Base-by-base conservation (phyloP, 2,888 invertebrate genomes). In the Acanthosoma haemorrhoidale region DNA sequence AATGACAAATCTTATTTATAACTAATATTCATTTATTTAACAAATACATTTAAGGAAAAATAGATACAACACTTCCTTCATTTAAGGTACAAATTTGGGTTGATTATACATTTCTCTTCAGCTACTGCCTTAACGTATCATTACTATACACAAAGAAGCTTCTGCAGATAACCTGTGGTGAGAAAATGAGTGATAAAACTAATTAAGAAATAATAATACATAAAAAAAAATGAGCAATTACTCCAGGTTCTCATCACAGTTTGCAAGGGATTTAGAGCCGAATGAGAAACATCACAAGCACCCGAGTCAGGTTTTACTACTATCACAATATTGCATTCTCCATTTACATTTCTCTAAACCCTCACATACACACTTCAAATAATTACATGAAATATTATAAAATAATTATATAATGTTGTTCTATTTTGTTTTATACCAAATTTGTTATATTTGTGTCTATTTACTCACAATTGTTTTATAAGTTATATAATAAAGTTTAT, bases 1-100 rank as follows among this genome's bases (percentile, higher is more conserved):
- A n/a, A n/a, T n/a, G n/a, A n/a, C n/a, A n/a, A n/a, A n/a, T n/a
- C n/a, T n/a, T n/a, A n/a, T n/a, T 25, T 51, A 6, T 51, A 51
- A 51, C 51, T 51, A 51, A 51, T 25, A 5, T 41, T 36, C 41
- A 41, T 67, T 67, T 67, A 43, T 67, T 67, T 67, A 67, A 67
- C 67, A 67, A 67, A 67, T 67, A 67, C 51, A 57, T 57, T 67
- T 34, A 57, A 67, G 51, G 64, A 67, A 67, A 67, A 51, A 67
- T 51, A 67, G 38, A 67, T 51, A 51, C 29, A 67, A 25, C 39
- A 18, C 34, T 63, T 38, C 31, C 25, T 57, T 60, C n/a, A 16
- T 29, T 67, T 67, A 57, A 67, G 67, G 57, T 67, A 67, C 51
- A 41, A 25, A 64, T 41, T 39, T 21, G 16, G 25, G 39, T 38